phyloP scores from a whole-genome alignment of 1,140 invertebrate genomes.

The Drosophila aff. region DNA sequence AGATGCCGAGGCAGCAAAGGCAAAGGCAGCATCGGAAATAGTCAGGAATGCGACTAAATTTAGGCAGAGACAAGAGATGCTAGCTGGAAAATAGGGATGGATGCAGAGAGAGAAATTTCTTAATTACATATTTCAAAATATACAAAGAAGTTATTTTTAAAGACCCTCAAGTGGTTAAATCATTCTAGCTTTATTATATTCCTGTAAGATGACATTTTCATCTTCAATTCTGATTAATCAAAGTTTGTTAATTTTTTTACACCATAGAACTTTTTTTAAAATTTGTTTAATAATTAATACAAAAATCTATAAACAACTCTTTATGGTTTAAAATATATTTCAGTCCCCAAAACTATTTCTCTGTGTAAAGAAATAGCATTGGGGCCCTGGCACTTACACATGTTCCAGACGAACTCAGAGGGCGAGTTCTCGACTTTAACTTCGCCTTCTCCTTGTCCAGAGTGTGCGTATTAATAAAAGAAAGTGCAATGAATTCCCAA shows the following conservation, averaged over 20 bases:
- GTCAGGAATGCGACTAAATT: conserved; percentile 78
- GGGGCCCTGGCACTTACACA: conserved; percentile 60
- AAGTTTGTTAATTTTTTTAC: neutral
- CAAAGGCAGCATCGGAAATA: conserved; percentile 50
- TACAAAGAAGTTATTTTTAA: neutral
- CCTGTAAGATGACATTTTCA: neutral
- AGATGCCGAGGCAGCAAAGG: conserved; percentile 39
- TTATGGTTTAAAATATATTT: too few relatives aligned
- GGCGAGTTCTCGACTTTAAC: conserved; percentile 53
- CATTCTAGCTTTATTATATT: neutral
- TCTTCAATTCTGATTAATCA: neutral
- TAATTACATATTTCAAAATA: neutral
- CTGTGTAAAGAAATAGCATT: neutral
- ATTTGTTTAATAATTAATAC: neutral
- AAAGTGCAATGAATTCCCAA: conserved; percentile 83
- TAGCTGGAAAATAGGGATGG: conserved; percentile 31
- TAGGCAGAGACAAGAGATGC: conserved; percentile 58
- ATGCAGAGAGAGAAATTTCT: neutral
- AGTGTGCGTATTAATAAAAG: conserved; percentile 80
- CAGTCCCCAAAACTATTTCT: neutral
- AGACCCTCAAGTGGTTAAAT: neutral
- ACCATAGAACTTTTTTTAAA: neutral
- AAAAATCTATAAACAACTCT: neutral
- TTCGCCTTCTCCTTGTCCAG: conserved; percentile 35
- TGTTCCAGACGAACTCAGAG: conserved; percentile 66